A percentile compares a stretch with the other conserved stretches of the same genome.
phyloP scores from a whole-genome alignment of 2,888 invertebrate species.

The Tricholauxania praeusta region DNA sequence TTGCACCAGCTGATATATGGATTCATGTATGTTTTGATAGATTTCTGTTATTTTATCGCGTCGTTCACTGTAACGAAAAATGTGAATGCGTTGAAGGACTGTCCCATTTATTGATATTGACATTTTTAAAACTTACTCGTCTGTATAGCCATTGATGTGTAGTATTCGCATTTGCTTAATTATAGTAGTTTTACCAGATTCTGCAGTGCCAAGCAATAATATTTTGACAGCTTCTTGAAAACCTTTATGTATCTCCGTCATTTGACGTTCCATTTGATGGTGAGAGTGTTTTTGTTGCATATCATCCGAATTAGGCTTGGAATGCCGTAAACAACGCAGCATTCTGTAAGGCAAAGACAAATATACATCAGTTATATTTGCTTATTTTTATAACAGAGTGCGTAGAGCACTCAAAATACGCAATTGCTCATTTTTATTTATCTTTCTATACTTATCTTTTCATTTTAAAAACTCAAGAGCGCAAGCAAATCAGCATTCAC shows the following conservation, averaged over 20 bases:
- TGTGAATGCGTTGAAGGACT: neutral
- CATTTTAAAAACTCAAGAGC: no score
- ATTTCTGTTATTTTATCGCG: conserved; percentile 76
- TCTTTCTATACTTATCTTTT: no score
- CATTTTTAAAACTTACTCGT: conserved; percentile 71
- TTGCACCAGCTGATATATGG: conserved; percentile 76
- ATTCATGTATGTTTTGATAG: conserved; percentile 80
- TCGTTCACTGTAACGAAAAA: conserved; percentile 72
- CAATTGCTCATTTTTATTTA: no score
- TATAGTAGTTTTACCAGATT: conserved; percentile 87
- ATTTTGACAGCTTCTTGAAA: conserved; percentile 71
- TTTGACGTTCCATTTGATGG: conserved; percentile 70
- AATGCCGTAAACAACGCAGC: conserved; percentile 62
- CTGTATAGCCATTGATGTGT: conserved; percentile 82
- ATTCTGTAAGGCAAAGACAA: conserved; percentile 57
- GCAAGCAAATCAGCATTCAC: no score
- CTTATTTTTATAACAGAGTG: neutral
- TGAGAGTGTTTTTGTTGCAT: conserved; percentile 61
- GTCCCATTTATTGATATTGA: neutral
- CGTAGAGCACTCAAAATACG: no score
- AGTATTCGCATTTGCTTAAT: conserved; percentile 90
- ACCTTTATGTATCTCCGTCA: conserved; percentile 70
- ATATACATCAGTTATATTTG: neutral
- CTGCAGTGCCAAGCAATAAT: conserved; percentile 78
- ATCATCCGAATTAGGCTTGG: conserved; percentile 62